These are phyloP conservation scores for Agrotis segetum DNA, from an alignment of 2,888 invertebrate genomes.

Conservation along the genomic window DNA sequence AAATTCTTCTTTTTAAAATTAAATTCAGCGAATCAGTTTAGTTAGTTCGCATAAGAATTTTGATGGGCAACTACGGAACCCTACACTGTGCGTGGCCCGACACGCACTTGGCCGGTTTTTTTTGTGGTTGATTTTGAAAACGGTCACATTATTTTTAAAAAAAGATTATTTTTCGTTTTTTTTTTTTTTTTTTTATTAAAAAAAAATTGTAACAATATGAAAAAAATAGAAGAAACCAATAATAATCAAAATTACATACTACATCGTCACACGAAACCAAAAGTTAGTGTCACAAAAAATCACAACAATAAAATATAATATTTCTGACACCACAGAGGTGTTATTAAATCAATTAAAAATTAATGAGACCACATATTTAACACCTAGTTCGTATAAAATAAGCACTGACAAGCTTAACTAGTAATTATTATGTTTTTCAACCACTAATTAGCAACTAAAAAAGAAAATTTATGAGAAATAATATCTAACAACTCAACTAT, in stretches of 20 bases:
- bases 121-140: too few species aligned
- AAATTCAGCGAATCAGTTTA: too few species aligned
- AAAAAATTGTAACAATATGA: too few species aligned
- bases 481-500: not conserved
- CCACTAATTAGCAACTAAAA: slow-evolving; percentile 38
- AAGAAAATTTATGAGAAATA: slow-evolving; percentile 16
- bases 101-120: too few species aligned
- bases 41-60: too few species aligned
- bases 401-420: slow-evolving; percentile 10
- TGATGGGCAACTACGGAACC: too few species aligned
- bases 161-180: too few species aligned
- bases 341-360: slow-evolving; percentile 56
- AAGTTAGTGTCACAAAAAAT: not conserved
- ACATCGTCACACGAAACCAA: not conserved
- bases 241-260: not conserved
- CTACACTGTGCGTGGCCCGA: too few species aligned
- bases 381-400: slow-evolving; percentile 29
- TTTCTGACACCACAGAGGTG: not conserved
- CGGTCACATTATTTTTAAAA: too few species aligned
- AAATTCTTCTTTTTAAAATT: too few species aligned
- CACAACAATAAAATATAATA: slow-evolving; percentile 17
- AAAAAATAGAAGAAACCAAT: too few species aligned
- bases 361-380: slow-evolving; percentile 35
- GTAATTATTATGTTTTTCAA: slow-evolving; percentile 33
- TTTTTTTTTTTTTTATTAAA: too few species aligned